Conservation (phyloP, 2,797 vertebrate genomes). For the Tiaroga cobitis region DNA sequence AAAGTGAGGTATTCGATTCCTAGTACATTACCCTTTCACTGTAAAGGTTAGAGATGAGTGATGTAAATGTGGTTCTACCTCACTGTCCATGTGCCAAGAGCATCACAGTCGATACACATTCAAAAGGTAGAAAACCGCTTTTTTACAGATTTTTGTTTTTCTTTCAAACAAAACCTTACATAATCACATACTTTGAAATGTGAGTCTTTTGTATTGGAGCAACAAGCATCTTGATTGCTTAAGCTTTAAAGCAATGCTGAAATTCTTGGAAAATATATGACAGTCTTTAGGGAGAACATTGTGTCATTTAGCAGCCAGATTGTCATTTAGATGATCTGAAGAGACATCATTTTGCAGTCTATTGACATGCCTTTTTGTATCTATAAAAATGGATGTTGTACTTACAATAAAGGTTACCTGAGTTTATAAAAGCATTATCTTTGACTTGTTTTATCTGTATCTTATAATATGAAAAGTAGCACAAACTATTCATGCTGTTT, state of each 20-base stretch:
- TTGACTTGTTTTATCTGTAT: neutral
- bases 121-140: constrained; percentile 1
- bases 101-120: neutral
- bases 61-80: constrained; percentile 13
- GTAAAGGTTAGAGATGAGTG: constrained; percentile 22
- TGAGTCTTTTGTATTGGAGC: neutral
- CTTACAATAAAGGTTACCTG: constrained; percentile 32
- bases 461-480: neutral
- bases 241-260: neutral
- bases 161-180: neutral
- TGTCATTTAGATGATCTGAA: neutral
- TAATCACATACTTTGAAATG: constrained; percentile 8
- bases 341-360: neutral
- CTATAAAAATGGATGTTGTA: neutral
- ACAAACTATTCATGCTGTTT: neutral
- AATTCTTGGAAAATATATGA: neutral
- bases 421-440: neutral
- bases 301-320: neutral
- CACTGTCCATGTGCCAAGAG: constrained; percentile 35
- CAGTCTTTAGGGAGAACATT: neutral
- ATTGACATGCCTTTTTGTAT: neutral
- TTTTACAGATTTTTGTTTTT: neutral
- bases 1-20: constrained; percentile 22
- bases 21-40: constrained; percentile 17
- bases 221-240: neutral